A percentile compares a stretch with the other conserved stretches of the same genome.
These are phyloP conservation scores for Thalassarche chlororhynchos DNA, from an alignment of 2,113 vertebrate genomes.

Conservation along the genomic window DNA sequence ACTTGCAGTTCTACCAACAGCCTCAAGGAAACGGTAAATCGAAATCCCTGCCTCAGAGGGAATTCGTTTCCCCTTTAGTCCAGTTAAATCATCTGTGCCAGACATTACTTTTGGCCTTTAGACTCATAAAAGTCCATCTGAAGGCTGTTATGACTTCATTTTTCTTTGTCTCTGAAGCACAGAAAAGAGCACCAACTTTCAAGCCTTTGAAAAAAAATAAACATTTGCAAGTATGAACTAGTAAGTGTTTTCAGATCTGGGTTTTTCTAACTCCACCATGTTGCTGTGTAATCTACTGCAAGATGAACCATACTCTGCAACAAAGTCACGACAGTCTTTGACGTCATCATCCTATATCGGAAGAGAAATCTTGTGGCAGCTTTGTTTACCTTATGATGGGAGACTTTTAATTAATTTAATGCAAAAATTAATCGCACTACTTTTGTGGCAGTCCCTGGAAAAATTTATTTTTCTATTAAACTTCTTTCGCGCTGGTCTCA, in stretches of 20 bases:
- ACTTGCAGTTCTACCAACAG: not conserved
- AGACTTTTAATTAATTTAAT: not conserved
- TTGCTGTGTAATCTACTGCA: not conserved
- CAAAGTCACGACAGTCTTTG: not conserved
- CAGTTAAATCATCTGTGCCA: constrained; percentile 42
- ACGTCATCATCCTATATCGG: not conserved
- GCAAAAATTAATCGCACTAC: not conserved
- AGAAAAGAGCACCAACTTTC: not conserved
- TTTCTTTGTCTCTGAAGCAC: constrained; percentile 8
- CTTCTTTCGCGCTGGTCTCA: not conserved
- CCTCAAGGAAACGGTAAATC: not conserved
- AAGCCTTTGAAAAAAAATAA: not conserved
- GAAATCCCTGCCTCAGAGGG: not conserved
- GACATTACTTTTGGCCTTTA: constrained; percentile 33
- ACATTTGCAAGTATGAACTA: not conserved
- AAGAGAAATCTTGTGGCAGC: not conserved
- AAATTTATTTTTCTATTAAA: not conserved
- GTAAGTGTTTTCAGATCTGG: not conserved
- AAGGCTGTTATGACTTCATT: constrained; percentile 16
- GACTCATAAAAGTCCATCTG: not conserved
- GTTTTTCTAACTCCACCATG: not conserved
- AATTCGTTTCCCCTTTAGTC: constrained; percentile 3
- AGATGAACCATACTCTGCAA: not conserved
- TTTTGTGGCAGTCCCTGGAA: not conserved
- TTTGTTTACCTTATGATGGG: not conserved